phyloP scores from a whole-genome alignment of 92 coral and sea anemone species.

The Micromussa lordhowensis region DNA sequence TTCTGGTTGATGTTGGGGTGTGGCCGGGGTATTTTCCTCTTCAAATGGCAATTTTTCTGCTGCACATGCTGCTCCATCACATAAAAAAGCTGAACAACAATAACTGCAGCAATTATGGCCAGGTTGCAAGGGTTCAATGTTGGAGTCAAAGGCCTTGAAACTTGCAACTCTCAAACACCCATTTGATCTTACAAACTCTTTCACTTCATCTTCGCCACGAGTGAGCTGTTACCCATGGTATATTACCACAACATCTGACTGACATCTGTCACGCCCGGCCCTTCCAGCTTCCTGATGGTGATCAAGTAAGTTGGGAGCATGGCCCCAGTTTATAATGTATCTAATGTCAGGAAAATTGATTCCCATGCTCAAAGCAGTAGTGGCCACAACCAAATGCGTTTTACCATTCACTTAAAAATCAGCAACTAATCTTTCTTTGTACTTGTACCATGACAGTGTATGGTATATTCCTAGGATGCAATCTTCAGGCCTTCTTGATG shows the following conservation, averaged over 20 bases:
- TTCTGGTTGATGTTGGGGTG: too few species aligned
- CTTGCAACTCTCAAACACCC: too few species aligned
- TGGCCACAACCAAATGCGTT: constrained; percentile 11
- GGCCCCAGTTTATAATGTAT: constrained; percentile 61
- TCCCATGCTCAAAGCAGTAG: constrained; percentile 69
- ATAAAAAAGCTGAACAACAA: too few species aligned
- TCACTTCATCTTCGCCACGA: constrained; percentile 53
- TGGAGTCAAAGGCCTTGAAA: too few species aligned
- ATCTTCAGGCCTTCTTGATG: constrained; percentile 29
- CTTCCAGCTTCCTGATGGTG: constrained; percentile 63
- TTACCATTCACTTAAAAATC: too few species aligned
- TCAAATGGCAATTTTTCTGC: too few species aligned
- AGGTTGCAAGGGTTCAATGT: too few species aligned
- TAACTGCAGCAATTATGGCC: too few species aligned
- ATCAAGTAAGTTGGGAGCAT: constrained; percentile 48
- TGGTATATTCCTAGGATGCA: constrained; percentile 43
- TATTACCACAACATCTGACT: constrained; percentile 29
- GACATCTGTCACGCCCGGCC: constrained; percentile 36
- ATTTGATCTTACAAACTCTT: constrained; percentile 57
- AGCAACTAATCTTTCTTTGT: constrained; percentile 42
- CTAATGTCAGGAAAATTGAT: constrained; percentile 61
- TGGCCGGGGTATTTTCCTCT: too few species aligned
- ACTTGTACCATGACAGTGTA: constrained; percentile 37
- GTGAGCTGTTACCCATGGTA: constrained; percentile 68
- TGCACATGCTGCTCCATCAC: too few species aligned